These are phyloP conservation scores for Nesoenas mayeri DNA, from an alignment of 2,113 vertebrate species.

Conservation along the genomic window DNA sequence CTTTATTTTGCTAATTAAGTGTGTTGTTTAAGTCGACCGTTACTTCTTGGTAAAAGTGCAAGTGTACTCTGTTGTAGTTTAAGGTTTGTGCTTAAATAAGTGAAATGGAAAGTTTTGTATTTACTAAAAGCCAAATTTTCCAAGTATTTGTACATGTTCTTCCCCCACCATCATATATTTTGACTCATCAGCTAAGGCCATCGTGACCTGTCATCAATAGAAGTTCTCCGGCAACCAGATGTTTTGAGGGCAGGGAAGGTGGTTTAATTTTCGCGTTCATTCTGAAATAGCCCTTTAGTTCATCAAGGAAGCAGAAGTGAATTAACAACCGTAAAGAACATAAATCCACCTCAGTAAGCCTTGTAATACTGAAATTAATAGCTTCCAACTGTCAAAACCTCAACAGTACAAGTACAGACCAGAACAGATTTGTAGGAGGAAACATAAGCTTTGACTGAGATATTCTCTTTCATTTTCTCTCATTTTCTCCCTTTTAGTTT, in stretches of 20 bases:
- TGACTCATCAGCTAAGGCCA: background rate
- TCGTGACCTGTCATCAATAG: rapidly evolving
- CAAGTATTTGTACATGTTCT: rapidly evolving
- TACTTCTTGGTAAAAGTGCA: rapidly evolving
- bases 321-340: background rate
- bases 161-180: background rate
- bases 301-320: constrained; percentile 10
- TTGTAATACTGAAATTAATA: constrained; percentile 45
- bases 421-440: background rate
- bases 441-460: background rate
- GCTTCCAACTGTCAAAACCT: constrained; percentile 34
- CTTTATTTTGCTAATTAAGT: background rate
- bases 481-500: background rate
- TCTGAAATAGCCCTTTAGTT: background rate
- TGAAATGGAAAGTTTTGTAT: background rate
- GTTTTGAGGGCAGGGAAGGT: background rate
- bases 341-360: constrained; percentile 39
- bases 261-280: background rate
- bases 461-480: background rate
- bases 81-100: background rate
- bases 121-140: background rate
- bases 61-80: background rate
- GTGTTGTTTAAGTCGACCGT: background rate
- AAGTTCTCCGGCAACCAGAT: background rate
- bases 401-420: background rate